Conservation (phyloP, 2,113 vertebrate species). For the Aythya baeri region DNA sequence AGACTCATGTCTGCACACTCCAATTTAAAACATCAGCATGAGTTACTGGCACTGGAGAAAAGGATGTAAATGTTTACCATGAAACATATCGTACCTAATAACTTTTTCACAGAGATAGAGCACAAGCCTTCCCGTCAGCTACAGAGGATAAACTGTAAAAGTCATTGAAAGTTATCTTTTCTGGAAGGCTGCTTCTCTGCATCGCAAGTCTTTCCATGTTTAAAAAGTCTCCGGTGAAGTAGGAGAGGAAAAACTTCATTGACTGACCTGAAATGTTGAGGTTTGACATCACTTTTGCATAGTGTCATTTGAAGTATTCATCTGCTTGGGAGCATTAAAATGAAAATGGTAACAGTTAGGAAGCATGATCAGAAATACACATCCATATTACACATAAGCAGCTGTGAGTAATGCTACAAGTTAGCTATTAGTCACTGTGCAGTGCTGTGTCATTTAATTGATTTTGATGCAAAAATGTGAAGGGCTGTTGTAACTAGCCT, state of each 20-base stretch:
- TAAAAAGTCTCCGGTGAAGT: background rate
- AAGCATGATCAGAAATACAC: fast-evolving
- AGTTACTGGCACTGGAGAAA: background rate
- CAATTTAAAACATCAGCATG: background rate
- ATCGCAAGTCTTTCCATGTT: background rate
- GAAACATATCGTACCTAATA: background rate
- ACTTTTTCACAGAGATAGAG: background rate
- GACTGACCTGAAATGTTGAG: background rate
- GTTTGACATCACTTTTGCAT: background rate
- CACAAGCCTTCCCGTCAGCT: background rate
- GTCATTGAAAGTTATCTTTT: background rate
- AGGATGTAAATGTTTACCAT: background rate
- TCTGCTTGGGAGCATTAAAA: background rate
- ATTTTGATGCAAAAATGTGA: background rate
- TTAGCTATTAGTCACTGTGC: background rate
- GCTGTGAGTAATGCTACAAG: background rate
- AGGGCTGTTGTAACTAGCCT: background rate
- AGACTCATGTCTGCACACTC: background rate
- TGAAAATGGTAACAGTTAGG: background rate
- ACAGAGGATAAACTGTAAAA: background rate
- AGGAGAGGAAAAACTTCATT: background rate
- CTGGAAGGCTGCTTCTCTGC: background rate
- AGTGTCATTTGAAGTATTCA: background rate
- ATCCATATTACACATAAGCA: background rate
- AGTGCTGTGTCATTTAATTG: background rate